Evolutionary conservation across 2,888 invertebrate species (phyloP), one percentile per base, ranked within the genome.

Genomic region (Hybos culiciformis): DNA sequence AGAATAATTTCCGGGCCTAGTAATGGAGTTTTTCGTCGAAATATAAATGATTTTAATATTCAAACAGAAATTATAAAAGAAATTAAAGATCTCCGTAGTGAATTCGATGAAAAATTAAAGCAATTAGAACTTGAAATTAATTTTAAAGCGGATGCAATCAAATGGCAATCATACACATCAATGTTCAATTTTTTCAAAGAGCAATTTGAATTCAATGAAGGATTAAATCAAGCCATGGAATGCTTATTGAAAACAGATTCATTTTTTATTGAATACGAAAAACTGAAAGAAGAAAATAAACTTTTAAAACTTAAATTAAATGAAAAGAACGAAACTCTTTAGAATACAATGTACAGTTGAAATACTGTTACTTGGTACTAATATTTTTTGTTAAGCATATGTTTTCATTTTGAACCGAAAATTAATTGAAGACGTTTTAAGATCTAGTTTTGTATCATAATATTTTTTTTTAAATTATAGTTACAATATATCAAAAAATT

Each of bases 1-100:
- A 59, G 44, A 53, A 54, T 34, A 3, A 62, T 62, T 14, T 61
- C 60, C 33, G 63, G 62, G 0, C 62, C 64, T 0, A 55, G 60
- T 23, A 40, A 24, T 37, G 42, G 4, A 32, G 17, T 18, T 5
- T 18, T 4, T 20, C 32, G 23, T 8, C 12, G 3, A 4, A n/a
- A 5, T 20, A 14, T 8, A 11, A 12, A 2, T 17, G 20, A 29
- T 41, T 15, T 45, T 46, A 18, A 50, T 41, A 5, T 52, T 45
- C 12, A 48, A 37, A 12, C n/a, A 53, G 47, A 37, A 53, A 19
- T 46, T 11, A 7, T 32, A 23, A 9, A 43, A 50, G 39, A 41
- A 42, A 33, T 20, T 42, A 39, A 19, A 29, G 20, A 26, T 43
- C 43, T 32, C 8, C 8, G 21, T 14, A 14, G 19, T 4, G 53